phyloP scores from a whole-genome alignment of 1,140 invertebrate species.

The Cotesia glomerata region DNA sequence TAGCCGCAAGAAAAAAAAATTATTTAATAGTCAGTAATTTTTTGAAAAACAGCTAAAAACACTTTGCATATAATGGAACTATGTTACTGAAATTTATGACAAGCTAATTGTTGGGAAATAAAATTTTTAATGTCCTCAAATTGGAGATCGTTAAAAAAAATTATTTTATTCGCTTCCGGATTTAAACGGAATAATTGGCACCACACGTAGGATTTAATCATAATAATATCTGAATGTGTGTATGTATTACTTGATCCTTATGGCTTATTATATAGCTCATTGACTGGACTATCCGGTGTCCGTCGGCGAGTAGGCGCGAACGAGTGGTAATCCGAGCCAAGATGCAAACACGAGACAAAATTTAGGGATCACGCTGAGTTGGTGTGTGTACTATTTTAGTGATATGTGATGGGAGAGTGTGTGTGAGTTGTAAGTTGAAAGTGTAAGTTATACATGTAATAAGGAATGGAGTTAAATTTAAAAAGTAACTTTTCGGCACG shows the following conservation, averaged over 20 bases:
- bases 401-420: not conserved
- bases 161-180: no score
- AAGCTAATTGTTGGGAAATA: no score
- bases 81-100: no score
- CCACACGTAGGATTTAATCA: no score
- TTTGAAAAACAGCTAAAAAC: no score
- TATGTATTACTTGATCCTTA: not conserved
- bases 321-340: conserved; percentile 52
- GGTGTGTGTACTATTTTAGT: not conserved
- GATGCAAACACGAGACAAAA: conserved; percentile 57
- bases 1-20: no score
- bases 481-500: conserved; percentile 54
- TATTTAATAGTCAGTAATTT: no score
- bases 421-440: not conserved
- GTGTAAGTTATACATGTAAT: not conserved
- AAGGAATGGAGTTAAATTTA: not conserved
- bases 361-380: conserved; percentile 21
- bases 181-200: no score
- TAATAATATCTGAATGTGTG: not conserved
- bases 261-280: not conserved
- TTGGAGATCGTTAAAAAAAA: no score
- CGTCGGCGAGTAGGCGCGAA: conserved; percentile 37
- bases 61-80: no score
- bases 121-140: no score
- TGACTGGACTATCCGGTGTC: not conserved